Conservation (phyloP, 2,888 invertebrate species). For the Drosophila colorata region DNA sequence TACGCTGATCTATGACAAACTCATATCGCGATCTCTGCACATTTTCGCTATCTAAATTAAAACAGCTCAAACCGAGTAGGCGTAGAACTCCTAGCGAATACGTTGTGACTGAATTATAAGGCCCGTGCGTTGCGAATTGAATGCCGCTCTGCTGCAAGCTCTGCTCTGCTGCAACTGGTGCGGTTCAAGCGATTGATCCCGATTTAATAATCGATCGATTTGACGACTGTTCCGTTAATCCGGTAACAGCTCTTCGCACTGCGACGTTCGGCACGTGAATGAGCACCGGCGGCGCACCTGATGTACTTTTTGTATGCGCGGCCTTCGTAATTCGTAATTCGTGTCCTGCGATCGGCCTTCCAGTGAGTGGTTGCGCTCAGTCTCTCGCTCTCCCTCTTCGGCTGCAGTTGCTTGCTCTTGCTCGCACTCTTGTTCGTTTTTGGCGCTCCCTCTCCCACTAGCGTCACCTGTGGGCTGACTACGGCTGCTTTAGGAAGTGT, state of each 20-base stretch:
- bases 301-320: slow-evolving; percentile 49
- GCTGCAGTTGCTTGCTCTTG: slow-evolving; percentile 16
- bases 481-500: slow-evolving; percentile 97
- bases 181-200: slow-evolving; percentile 32
- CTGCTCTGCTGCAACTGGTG: slow-evolving; percentile 46
- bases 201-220: background rate
- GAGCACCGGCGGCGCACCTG: slow-evolving; percentile 56
- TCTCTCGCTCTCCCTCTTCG: slow-evolving; percentile 18
- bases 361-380: slow-evolving; percentile 21
- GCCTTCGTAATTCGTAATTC: slow-evolving; percentile 13
- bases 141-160: slow-evolving; percentile 55
- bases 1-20: slow-evolving; percentile 85
- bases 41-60: slow-evolving; percentile 85
- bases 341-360: slow-evolving; percentile 67
- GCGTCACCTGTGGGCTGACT: slow-evolving; percentile 86
- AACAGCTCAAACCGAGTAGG: slow-evolving; percentile 83
- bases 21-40: slow-evolving; percentile 86
- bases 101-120: slow-evolving; percentile 84
- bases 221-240: background rate
- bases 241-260: slow-evolving; percentile 26
- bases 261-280: slow-evolving; percentile 58
- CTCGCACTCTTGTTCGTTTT: slow-evolving; percentile 20
- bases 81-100: slow-evolving; percentile 85
- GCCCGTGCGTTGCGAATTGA: slow-evolving; percentile 66
- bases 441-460: slow-evolving; percentile 24